A percentile compares a stretch with the other conserved stretches of the same genome.
Conservation (phyloP, 1,140 invertebrate genomes). For the Drosophila eugracilis region DNA sequence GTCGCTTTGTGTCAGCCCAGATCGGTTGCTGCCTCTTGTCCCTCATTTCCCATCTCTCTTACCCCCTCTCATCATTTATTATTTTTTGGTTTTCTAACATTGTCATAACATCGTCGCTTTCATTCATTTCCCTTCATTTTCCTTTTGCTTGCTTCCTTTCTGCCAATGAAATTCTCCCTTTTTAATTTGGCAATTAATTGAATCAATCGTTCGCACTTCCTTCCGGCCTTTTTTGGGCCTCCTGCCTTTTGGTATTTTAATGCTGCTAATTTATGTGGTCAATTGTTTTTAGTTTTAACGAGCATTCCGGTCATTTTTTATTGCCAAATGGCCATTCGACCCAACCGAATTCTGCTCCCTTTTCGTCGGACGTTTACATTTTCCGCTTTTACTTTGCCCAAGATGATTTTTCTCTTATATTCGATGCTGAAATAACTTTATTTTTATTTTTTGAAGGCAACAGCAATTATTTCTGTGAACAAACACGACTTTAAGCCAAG, state of each 20-base stretch:
- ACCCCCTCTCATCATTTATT: conserved; percentile 70
- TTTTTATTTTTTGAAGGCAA: conserved; percentile 10
- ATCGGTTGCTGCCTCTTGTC: conserved; percentile 29
- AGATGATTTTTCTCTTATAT: conserved; percentile 10
- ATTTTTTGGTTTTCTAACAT: conserved; percentile 73
- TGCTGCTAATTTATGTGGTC: conserved; percentile 78
- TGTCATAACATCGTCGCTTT: conserved; percentile 68
- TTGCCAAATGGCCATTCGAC: conserved; percentile 44
- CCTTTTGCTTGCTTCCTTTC: conserved; percentile 24
- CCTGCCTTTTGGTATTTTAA: conserved; percentile 50
- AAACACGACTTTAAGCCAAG: conserved; percentile 37
- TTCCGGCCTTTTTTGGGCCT: conserved; percentile 24
- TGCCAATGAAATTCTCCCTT: conserved; percentile 44
- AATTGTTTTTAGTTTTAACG: conserved; percentile 80
- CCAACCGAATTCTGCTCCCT: conserved; percentile 17
- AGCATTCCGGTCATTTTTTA: conserved; percentile 62
- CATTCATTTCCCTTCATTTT: conserved; percentile 13
- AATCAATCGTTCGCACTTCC: conserved; percentile 77
- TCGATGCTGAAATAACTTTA: conserved; percentile 12
- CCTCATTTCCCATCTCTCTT: conserved; percentile 3
- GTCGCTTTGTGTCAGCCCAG: conserved; percentile 60
- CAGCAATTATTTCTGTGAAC: conserved; percentile 40
- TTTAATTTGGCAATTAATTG: conserved; percentile 80
- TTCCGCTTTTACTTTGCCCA: neutral
- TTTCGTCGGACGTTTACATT: conserved; percentile 4